phyloP scores from a whole-genome alignment of 2,888 invertebrate species.

The Gymnosoma rotundatum region DNA sequence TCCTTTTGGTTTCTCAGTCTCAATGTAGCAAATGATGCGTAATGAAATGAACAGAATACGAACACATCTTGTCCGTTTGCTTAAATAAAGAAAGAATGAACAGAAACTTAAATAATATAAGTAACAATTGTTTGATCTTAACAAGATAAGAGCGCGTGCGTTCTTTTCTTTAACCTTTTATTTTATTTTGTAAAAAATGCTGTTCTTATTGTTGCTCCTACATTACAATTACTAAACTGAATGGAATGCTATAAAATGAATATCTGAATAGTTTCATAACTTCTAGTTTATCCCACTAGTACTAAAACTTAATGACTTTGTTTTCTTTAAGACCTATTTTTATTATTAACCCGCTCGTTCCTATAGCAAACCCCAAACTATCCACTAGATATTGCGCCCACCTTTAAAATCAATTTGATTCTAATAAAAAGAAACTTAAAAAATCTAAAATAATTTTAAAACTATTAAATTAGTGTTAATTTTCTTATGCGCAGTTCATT shows the following conservation, averaged over 20 bases:
- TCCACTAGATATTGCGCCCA: no score
- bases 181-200: slow-evolving; percentile 31
- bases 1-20: slow-evolving; percentile 51
- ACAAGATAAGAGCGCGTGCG: slow-evolving; percentile 69
- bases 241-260: slow-evolving; percentile 62
- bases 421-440: no score
- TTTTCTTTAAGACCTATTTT: neutral
- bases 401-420: no score
- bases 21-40: slow-evolving; percentile 33
- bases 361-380: no score
- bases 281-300: slow-evolving; percentile 34
- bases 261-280: slow-evolving; percentile 59
- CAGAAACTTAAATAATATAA: slow-evolving; percentile 57
- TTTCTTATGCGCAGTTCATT: no score
- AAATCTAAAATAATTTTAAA: no score
- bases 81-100: slow-evolving; percentile 43
- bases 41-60: slow-evolving; percentile 36
- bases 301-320: slow-evolving; percentile 29
- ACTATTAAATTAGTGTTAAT: no score
- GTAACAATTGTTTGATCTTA: slow-evolving; percentile 66
- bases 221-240: slow-evolving; percentile 61
- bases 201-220: slow-evolving; percentile 22
- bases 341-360: slow-evolving; percentile 32
- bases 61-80: slow-evolving; percentile 49
- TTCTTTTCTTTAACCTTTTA: slow-evolving; percentile 56